Percentiles rank a stretch among this genome's conserved stretches.
phyloP scores from a whole-genome alignment of 2,888 invertebrate species.

The Machimus rusticus region DNA sequence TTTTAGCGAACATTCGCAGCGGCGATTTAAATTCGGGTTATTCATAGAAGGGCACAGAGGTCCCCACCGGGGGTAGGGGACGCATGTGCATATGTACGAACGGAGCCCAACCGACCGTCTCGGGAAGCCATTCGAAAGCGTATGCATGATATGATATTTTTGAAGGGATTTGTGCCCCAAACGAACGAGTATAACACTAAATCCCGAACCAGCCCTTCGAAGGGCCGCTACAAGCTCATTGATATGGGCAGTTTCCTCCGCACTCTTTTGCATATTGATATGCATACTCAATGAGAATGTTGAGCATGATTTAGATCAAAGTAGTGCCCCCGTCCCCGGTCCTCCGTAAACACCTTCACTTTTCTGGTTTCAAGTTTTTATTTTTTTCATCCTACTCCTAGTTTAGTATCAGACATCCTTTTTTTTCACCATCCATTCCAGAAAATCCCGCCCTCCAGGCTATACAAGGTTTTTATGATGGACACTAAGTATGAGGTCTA shows the following conservation, averaged over 20 bases:
- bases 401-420: not conserved
- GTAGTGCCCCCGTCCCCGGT: not conserved
- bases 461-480: not conserved
- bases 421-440: not conserved
- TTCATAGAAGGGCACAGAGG: not conserved
- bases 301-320: constrained; percentile 30
- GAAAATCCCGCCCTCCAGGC: not conserved
- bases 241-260: constrained; percentile 32
- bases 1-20: constrained; percentile 14
- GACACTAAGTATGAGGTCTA: not conserved
- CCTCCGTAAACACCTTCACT: not conserved
- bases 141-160: constrained; percentile 11
- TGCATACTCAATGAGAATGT: constrained; percentile 32
- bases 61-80: not conserved
- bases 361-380: not conserved
- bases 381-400: not conserved
- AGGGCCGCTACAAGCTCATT: constrained; percentile 18
- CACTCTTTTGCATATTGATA: constrained; percentile 24
- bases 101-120: not conserved
- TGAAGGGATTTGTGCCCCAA: constrained; percentile 15
- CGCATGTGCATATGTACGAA: not conserved
- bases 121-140: not conserved
- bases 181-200: not conserved
- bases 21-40: not conserved
- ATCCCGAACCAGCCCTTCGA: not conserved